These are phyloP conservation scores for Agriopis marginaria DNA, from an alignment of 2,888 invertebrate genomes.

Conservation along the genomic window DNA sequence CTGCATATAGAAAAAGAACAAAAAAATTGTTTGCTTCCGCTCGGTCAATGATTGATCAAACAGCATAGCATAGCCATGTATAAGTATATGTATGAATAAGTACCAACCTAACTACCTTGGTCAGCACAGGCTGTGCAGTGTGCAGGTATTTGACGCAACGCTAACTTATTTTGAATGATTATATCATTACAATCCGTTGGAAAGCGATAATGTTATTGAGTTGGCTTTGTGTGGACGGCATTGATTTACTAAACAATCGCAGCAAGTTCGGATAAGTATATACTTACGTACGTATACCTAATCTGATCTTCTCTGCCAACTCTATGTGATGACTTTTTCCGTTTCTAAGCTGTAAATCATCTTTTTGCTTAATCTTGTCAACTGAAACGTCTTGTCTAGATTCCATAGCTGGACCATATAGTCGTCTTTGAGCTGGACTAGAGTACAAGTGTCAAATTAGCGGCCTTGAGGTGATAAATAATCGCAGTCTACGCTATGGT, in stretches of 20 bases:
- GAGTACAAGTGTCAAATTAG: too few species aligned
- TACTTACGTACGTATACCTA: not conserved
- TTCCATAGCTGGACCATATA: too few species aligned
- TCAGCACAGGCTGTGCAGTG: not conserved
- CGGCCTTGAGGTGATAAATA: too few species aligned
- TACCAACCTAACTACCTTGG: not conserved
- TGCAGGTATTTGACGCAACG: not conserved
- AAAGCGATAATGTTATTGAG: not conserved
- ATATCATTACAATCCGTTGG: not conserved
- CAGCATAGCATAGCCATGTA: not conserved
- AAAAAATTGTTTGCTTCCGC: not conserved
- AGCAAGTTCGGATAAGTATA: not conserved
- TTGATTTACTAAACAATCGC: not conserved
- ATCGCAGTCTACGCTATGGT: too few species aligned
- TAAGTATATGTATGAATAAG: too few species aligned
- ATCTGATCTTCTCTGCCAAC: not conserved
- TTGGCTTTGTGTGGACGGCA: not conserved
- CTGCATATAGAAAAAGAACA: constrained; percentile 45
- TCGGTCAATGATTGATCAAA: not conserved
- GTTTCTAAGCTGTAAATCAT: too few species aligned
- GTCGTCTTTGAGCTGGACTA: too few species aligned
- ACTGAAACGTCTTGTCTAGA: too few species aligned
- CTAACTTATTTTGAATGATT: not conserved
- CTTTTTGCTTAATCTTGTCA: too few species aligned
- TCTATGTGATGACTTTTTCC: too few species aligned